Evolutionary conservation across 2,888 invertebrate genomes (phyloP), one percentile per base, ranked within the genome.

Genomic region (Creontiades dilutus): DNA sequence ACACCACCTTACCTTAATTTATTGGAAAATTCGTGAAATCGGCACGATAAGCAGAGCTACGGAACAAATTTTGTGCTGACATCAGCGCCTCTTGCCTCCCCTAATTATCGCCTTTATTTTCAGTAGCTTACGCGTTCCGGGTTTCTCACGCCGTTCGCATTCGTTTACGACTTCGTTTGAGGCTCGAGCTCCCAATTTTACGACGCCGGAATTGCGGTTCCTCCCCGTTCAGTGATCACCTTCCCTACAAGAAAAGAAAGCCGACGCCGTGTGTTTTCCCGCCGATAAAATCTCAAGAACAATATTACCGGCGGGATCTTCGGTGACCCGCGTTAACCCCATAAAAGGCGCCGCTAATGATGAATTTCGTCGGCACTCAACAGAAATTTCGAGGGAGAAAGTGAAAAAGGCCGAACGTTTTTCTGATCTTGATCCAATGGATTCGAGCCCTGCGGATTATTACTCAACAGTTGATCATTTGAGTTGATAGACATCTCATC

Each of bases 291-390:
- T 68, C 68, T 68, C 11, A 68, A 68, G 68, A 68, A 68, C 68
- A 68, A 68, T 61, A 61, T 68, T 68, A 68, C 68, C 23, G 68
- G 23, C 23, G 19, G 68, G 9, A 68, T 68, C 68, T 68, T 27
- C 68, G 23, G 68, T 68, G 68, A 68, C 68, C 68, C 68, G 9
- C 68, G 68, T 68, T 68, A 68, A 68, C 68, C 68, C 68, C 68
- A 9, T 68, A 23, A 68, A 68, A 68, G 68, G 52, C 13, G 52
- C 52, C 52, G 52, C 52, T 68, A 68, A 68, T 68, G 68, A 68
- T 68, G 68, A 68, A 68, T 68, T 68, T 68, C 68, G 27, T 68
- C 68, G 68, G 68, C 68, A 23, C 27, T 68, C 27, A 23, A 57
- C 57, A 57, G n/a, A 68, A 61, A 19, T 23, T 68, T 23, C 68